Evolutionary conservation across 1,140 invertebrate genomes (phyloP).

Genomic region (Euura lappo): DNA sequence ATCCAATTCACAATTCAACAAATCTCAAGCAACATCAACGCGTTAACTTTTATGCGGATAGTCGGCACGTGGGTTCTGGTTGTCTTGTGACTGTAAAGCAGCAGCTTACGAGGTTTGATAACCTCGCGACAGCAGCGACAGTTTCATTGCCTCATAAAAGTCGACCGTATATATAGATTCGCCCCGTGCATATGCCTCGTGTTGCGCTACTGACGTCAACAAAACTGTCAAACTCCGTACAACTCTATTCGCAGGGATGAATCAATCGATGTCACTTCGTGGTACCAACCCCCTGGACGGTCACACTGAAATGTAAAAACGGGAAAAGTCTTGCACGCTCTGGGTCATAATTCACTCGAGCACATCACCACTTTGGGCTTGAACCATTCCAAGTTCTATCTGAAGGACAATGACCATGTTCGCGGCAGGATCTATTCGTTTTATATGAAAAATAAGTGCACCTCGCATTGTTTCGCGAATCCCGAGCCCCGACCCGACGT

Average conservation of each 20-base stretch:
- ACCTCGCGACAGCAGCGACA: slow-evolving; percentile 6
- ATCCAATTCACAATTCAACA: slow-evolving; percentile 5
- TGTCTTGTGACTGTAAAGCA: neutral
- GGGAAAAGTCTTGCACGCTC: too few relatives aligned
- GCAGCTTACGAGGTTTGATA: slow-evolving; percentile 1
- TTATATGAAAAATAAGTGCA: neutral
- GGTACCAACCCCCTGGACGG: neutral
- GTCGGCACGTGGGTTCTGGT: neutral
- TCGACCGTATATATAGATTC: neutral
- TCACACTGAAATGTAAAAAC: neutral
- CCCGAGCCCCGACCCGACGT: neutral
- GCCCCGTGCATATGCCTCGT: neutral
- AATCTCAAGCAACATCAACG: neutral
- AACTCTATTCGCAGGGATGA: neutral
- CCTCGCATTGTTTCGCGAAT: neutral
- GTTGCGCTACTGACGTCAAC: neutral
- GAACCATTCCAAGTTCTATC: too few relatives aligned
- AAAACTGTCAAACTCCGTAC: slow-evolving; percentile 1
- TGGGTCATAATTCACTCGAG: too few relatives aligned
- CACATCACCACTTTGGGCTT: too few relatives aligned
- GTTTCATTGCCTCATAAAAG: slow-evolving; percentile 7
- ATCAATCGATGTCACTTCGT: neutral
- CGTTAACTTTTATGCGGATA: slow-evolving; percentile 7
- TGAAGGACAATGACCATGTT: too few relatives aligned
- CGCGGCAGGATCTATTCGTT: too few relatives aligned